phyloP scores from a whole-genome alignment of 2,888 invertebrate genomes.

The Tholera decimalis region DNA sequence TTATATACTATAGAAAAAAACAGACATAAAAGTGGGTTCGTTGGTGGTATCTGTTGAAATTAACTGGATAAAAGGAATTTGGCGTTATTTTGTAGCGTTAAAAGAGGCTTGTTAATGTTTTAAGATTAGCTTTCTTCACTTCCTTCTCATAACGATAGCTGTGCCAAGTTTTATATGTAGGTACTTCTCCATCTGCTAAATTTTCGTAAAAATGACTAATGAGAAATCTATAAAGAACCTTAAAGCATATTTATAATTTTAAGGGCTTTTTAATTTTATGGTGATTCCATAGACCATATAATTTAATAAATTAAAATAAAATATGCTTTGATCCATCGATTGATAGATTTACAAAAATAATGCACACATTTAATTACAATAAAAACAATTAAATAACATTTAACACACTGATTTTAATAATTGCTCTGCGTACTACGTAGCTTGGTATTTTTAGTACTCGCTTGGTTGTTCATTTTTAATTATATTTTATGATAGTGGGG shows the following conservation, averaged over 20 bases:
- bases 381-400: slow-evolving; percentile 44
- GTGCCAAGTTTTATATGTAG: no score
- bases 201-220: no score
- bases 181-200: no score
- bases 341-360: slow-evolving; percentile 20
- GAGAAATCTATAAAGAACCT: background rate
- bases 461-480: slow-evolving; percentile 44
- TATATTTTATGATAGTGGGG: slow-evolving; percentile 31
- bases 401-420: slow-evolving; percentile 42
- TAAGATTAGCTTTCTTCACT: no score
- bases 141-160: no score
- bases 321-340: slow-evolving; percentile 24
- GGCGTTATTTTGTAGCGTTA: no score
- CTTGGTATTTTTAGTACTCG: slow-evolving; percentile 15
- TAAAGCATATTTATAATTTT: background rate
- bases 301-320: slow-evolving; percentile 33
- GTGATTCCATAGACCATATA: slow-evolving; percentile 34
- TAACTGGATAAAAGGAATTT: no score
- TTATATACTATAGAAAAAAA: no score
- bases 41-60: no score
- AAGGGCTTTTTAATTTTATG: slow-evolving; percentile 12
- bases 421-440: slow-evolving; percentile 23
- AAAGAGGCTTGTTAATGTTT: no score
- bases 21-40: no score
- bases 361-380: slow-evolving; percentile 38